phyloP scores from a whole-genome alignment of 2,113 vertebrate species.

The Mesoclemmys tuberculata region DNA sequence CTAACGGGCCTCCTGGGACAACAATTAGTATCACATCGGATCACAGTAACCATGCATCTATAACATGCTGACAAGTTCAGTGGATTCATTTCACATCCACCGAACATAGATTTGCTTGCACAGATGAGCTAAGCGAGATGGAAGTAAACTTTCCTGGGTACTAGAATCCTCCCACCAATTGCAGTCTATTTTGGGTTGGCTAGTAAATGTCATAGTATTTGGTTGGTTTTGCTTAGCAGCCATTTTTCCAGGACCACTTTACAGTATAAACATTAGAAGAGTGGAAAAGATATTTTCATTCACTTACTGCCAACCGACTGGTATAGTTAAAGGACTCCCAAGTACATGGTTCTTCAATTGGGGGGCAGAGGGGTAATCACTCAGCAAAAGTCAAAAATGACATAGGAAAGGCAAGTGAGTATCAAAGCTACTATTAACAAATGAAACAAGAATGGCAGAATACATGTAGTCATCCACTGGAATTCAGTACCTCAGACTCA shows the following conservation, averaged over 20 bases:
- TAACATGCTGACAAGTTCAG: background rate
- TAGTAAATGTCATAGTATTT: background rate
- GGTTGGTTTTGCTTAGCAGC: background rate
- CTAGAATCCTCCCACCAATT: background rate
- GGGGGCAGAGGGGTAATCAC: too few relatives aligned
- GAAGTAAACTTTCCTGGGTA: background rate
- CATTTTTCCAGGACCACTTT: background rate
- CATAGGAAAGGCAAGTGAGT: background rate
- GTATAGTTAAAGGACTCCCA: background rate
- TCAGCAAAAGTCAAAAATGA: background rate
- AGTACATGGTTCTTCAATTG: background rate
- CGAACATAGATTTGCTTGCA: background rate
- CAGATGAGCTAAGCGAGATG: background rate
- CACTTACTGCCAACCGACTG: background rate
- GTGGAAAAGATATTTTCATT: background rate
- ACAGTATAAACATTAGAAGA: background rate
- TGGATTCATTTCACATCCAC: background rate
- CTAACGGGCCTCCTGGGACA: background rate
- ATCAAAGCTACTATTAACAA: background rate
- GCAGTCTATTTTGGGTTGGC: background rate
- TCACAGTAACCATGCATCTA: background rate
- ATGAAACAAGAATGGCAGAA: background rate
- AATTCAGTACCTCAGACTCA: background rate
- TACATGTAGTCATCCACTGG: background rate
- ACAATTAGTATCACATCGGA: background rate